Evolutionary conservation across 2,113 vertebrate genomes (phyloP).

Genomic region (Smithornis capensis): DNA sequence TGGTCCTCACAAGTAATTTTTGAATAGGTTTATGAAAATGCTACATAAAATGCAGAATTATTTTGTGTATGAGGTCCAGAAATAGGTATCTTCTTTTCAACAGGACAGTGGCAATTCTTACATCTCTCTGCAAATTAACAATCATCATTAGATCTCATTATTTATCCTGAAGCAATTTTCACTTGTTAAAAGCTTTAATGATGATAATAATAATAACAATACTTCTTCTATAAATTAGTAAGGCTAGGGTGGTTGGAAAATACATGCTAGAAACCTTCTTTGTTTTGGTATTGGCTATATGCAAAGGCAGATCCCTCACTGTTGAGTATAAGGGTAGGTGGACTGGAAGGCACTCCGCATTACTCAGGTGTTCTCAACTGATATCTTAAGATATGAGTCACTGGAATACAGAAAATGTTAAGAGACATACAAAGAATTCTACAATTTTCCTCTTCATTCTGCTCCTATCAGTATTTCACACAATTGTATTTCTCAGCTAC

Average conservation of each 20-base stretch:
- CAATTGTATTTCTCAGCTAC: neutral
- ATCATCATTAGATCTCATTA: neutral
- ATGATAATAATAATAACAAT: no score
- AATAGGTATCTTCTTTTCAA: neutral
- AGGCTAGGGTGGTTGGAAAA: neutral
- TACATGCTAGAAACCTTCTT: neutral
- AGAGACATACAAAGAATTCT: neutral
- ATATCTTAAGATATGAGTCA: neutral
- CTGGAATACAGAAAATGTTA: neutral
- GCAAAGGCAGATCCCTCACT: neutral
- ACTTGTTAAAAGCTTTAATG: neutral
- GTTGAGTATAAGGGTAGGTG: neutral
- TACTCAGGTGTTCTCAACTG: neutral
- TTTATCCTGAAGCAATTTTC: neutral
- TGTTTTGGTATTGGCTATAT: neutral
- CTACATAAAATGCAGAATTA: neutral
- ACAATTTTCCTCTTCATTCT: neutral
- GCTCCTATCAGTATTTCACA: neutral
- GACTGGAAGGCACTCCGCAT: neutral
- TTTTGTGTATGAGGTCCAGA: neutral
- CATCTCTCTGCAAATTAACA: neutral
- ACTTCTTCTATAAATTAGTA: neutral
- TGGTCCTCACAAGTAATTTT: neutral
- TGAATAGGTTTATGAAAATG: neutral
- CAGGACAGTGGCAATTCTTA: neutral